Conservation (phyloP, 2,888 invertebrate species). For the Stomorhina lunata region DNA sequence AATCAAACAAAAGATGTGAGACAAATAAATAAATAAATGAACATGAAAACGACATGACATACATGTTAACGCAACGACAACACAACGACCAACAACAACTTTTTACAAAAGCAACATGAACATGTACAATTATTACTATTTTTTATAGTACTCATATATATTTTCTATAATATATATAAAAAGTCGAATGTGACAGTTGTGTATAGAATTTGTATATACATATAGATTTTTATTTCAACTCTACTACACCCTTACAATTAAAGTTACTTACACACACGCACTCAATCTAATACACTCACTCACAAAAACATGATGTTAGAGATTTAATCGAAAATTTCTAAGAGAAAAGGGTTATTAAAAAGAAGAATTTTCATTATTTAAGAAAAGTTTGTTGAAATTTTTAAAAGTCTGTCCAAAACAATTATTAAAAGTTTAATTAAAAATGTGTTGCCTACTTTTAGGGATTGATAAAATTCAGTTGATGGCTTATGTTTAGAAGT, state of each 20-base stretch:
- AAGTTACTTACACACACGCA: background rate
- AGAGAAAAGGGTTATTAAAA: background rate
- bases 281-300: background rate
- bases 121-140: background rate
- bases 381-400: background rate
- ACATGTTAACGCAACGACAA: background rate
- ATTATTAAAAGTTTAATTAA: too few species aligned
- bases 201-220: background rate
- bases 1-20: slow-evolving; percentile 31
- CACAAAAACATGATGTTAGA: too few species aligned
- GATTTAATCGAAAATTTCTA: background rate
- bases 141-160: background rate
- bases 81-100: too few species aligned
- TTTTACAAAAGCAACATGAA: background rate
- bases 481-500: too few species aligned
- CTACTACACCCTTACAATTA: too few species aligned
- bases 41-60: slow-evolving; percentile 36
- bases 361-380: background rate
- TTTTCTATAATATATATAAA: too few species aligned
- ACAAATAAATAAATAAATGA: slow-evolving; percentile 50
- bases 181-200: background rate
- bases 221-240: background rate
- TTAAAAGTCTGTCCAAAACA: too few species aligned
- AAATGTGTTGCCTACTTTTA: too few species aligned
- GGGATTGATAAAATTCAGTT: too few species aligned